Conservation (phyloP, 2,797 vertebrate species). For the Gorsachius magnificus region DNA sequence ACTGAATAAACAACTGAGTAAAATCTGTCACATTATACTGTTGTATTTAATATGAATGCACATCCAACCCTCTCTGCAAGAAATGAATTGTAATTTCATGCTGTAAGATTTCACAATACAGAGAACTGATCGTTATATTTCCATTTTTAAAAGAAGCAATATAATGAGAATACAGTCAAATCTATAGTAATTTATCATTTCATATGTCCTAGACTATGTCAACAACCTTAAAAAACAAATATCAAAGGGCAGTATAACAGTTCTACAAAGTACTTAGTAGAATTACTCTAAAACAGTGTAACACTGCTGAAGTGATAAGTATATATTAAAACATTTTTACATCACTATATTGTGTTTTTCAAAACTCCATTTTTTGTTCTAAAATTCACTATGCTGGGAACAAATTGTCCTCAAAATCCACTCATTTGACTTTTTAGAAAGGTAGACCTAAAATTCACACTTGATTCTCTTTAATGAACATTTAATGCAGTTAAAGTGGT, state of each 20-base stretch:
- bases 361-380: not conserved
- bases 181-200: not conserved
- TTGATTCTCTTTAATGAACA: not conserved
- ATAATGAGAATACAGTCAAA: not conserved
- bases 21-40: not conserved
- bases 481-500: not conserved
- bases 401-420: not conserved
- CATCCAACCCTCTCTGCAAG: not conserved
- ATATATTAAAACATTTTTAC: not conserved
- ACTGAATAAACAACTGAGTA: not conserved
- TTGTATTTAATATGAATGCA: not conserved
- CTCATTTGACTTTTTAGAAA: not conserved
- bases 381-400: not conserved
- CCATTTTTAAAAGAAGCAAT: not conserved
- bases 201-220: not conserved
- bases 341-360: not conserved
- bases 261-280: not conserved
- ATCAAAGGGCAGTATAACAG: not conserved
- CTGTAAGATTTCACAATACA: not conserved
- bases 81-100: conserved; percentile 1
- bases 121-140: not conserved
- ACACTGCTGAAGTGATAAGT: not conserved
- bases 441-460: not conserved
- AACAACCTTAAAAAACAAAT: not conserved
- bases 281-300: not conserved